Conservation (phyloP, 2,797 vertebrate species). For the Yasuhikotakia modesta region DNA sequence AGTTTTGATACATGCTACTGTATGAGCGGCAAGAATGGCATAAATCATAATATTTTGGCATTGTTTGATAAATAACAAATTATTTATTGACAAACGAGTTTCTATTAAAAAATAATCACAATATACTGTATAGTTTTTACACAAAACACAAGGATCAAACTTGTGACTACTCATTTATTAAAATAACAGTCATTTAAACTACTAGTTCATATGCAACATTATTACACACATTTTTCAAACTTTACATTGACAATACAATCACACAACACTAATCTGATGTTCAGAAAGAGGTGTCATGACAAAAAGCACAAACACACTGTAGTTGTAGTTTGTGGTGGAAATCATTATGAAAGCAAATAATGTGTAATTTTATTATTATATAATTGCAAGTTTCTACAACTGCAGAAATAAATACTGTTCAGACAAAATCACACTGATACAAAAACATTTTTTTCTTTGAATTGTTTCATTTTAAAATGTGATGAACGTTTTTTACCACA, state of each 20-base stretch:
- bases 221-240: conserved; percentile 9
- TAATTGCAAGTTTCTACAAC: not conserved
- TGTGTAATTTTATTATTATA: not conserved
- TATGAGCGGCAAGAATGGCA: no score
- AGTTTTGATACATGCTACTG: no score
- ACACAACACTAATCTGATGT: conserved; percentile 25
- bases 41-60: no score
- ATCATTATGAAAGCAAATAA: conserved; percentile 18
- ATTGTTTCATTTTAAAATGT: not conserved
- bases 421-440: conserved; percentile 12
- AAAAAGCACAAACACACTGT: conserved; percentile 13
- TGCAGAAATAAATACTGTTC: conserved; percentile 24
- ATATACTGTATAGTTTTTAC: not conserved
- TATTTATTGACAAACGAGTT: no score
- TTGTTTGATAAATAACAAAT: no score
- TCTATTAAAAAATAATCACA: no score
- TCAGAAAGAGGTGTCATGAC: not conserved
- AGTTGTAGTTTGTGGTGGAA: not conserved
- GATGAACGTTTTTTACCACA: conserved; percentile 7
- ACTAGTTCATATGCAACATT: conserved; percentile 9
- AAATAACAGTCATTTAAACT: conserved; percentile 26
- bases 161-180: conserved; percentile 13
- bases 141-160: not conserved
- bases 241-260: conserved; percentile 29
- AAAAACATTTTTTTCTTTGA: no score